A percentile compares a stretch with the other conserved stretches of the same genome.
phyloP scores from a whole-genome alignment of 2,888 invertebrate species.

The Agapostemon virescens region DNA sequence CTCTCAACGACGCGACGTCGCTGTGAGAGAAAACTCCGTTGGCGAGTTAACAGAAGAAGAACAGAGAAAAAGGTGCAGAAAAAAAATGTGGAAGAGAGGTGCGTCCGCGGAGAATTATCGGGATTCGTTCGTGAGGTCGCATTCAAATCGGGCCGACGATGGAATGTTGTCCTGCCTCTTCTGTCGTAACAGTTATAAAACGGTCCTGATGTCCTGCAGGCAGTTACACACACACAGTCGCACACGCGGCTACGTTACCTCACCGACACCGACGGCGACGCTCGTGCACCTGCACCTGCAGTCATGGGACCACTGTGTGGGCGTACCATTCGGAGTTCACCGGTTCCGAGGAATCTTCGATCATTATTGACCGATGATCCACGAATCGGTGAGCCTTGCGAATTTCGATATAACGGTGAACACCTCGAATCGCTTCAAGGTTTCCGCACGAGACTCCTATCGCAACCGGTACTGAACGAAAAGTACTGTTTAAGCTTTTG shows the following conservation, averaged over 20 bases:
- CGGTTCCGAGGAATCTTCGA: conserved; percentile 10
- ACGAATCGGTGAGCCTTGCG: conserved; percentile 3
- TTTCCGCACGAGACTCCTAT: not conserved
- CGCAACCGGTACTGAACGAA: not conserved
- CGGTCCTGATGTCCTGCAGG: conserved; percentile 71
- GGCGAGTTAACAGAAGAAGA: not conserved
- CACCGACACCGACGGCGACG: conserved; percentile 24
- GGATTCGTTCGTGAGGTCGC: conserved; percentile 58
- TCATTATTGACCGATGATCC: conserved; percentile 14
- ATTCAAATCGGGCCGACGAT: conserved; percentile 64
- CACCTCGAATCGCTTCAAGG: not conserved
- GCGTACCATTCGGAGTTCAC: conserved; percentile 23
- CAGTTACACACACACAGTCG: conserved; percentile 58
- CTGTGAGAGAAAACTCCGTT: not conserved
- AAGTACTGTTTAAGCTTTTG: no score
- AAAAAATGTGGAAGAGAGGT: conserved; percentile 38
- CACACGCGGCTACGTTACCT: conserved; percentile 37
- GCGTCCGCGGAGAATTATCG: conserved; percentile 53
- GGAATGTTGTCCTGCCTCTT: conserved; percentile 75
- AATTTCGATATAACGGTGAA: conserved; percentile 10
- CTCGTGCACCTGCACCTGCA: conserved; percentile 45
- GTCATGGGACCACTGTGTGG: conserved; percentile 20
- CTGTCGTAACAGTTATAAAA: conserved; percentile 74
- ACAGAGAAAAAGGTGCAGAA: not conserved
- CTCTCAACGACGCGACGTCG: not conserved